A percentile compares a stretch with the other conserved stretches of the same genome.
These are phyloP conservation scores for Lottia gigantea DNA, from an alignment of 2,888 invertebrate species.

Conservation along the genomic window DNA sequence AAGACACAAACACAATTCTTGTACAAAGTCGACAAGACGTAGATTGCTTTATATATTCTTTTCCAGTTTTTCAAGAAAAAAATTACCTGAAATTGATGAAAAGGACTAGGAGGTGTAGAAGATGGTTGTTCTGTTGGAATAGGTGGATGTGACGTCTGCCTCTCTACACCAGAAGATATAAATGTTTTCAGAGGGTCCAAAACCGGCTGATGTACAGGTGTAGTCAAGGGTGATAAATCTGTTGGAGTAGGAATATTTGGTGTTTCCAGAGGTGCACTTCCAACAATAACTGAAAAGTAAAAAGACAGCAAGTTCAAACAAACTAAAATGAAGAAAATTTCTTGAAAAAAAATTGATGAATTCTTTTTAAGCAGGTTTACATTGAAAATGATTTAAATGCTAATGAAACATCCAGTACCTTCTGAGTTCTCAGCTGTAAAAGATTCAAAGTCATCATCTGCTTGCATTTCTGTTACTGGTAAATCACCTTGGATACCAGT, in stretches of 20 bases:
- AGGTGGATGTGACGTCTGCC: constrained; percentile 17
- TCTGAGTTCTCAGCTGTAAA: constrained; percentile 46
- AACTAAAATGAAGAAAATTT: too few species aligned
- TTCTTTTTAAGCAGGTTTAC: too few species aligned
- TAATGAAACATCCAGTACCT: too few species aligned
- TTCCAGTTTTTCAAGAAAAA: too few species aligned
- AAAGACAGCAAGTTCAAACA: too few species aligned
- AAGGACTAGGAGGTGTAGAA: constrained; percentile 38
- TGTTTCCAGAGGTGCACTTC: constrained; percentile 10
- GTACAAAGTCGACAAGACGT: too few species aligned
- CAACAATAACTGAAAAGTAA: too few species aligned
- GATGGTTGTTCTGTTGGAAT: constrained; percentile 15
- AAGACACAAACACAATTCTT: too few species aligned
- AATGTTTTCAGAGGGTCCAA: constrained; percentile 5
- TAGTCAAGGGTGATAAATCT: constrained; percentile 48
- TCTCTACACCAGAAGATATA: constrained; percentile 15
- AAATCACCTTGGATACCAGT: constrained; percentile 24
- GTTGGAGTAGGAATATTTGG: constrained; percentile 38
- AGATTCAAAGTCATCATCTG: constrained; percentile 55
- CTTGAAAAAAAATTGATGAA: too few species aligned
- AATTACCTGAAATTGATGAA: constrained; percentile 31
- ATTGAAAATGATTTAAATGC: too few species aligned
- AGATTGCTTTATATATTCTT: too few species aligned
- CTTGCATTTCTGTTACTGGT: constrained; percentile 27
- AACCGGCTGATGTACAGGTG: constrained; percentile 44